phyloP scores from a whole-genome alignment of 2,888 invertebrate genomes.

The Mamestra brassicae region DNA sequence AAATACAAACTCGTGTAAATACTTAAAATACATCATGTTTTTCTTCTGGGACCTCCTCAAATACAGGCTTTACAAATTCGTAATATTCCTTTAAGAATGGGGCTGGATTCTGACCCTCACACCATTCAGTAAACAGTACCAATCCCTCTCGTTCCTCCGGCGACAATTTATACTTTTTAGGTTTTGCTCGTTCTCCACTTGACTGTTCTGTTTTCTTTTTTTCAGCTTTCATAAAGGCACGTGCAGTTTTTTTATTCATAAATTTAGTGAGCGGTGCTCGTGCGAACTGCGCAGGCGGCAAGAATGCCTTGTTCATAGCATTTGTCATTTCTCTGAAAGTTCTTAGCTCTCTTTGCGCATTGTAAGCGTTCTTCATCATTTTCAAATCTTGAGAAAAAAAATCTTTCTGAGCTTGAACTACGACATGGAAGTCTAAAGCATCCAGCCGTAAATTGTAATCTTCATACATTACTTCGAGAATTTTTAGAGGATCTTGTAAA shows the following conservation, averaged over 20 bases:
- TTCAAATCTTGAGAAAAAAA: constrained; percentile 86
- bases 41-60: constrained; percentile 72
- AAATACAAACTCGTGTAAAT: constrained; percentile 63
- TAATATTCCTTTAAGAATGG: constrained; percentile 82
- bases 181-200: constrained; percentile 69
- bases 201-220: constrained; percentile 70
- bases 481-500: constrained; percentile 86
- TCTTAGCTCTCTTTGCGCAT: constrained; percentile 84
- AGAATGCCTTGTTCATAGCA: constrained; percentile 87
- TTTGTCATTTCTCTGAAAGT: constrained; percentile 86
- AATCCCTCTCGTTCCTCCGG: constrained; percentile 82
- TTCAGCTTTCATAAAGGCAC: constrained; percentile 73
- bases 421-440: constrained; percentile 84
- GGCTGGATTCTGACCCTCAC: constrained; percentile 83
- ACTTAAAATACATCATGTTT: constrained; percentile 14
- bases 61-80: constrained; percentile 79
- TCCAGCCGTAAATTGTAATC: constrained; percentile 85
- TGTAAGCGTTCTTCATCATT: constrained; percentile 85
- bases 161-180: constrained; percentile 78
- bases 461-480: constrained; percentile 87
- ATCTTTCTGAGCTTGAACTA: constrained; percentile 84
- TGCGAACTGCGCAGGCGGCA: constrained; percentile 79
- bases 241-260: constrained; percentile 81
- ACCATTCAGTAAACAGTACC: constrained; percentile 85
- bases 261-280: constrained; percentile 79